Evolutionary conservation across 2,113 vertebrate species (phyloP).

Genomic region (Leptobrachium ailaonicum): DNA sequence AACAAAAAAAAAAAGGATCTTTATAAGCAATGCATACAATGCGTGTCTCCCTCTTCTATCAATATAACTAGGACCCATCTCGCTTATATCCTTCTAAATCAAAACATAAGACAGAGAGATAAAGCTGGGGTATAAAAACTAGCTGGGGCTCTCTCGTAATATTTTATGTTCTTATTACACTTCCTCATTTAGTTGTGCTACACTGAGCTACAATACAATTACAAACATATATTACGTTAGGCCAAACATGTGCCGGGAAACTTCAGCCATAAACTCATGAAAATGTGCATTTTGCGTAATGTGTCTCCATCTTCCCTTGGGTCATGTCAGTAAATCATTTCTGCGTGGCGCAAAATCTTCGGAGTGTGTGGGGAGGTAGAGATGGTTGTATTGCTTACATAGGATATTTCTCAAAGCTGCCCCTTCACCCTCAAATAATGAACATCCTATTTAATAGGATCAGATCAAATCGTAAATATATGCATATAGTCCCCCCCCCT

Average conservation of each 20-base stretch:
- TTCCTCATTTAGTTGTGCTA: slow-evolving; percentile 50
- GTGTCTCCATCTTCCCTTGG: slow-evolving; percentile 38
- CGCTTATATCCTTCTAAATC: slow-evolving; percentile 46
- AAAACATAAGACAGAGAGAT: slow-evolving; percentile 47
- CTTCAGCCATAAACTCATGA: slow-evolving; percentile 36
- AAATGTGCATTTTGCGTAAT: slow-evolving; percentile 39
- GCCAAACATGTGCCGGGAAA: slow-evolving; percentile 36
- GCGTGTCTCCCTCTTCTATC: slow-evolving; percentile 34
- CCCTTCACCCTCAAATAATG: background rate
- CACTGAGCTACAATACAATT: slow-evolving; percentile 47
- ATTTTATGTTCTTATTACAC: slow-evolving; percentile 51
- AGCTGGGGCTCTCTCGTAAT: slow-evolving; percentile 48
- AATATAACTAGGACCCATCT: slow-evolving; percentile 39
- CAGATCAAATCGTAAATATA: background rate
- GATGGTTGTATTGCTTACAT: background rate
- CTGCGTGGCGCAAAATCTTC: slow-evolving; percentile 21
- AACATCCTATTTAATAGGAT: background rate
- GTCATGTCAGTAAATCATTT: slow-evolving; percentile 32
- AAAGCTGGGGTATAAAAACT: slow-evolving; percentile 46
- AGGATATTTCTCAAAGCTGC: background rate
- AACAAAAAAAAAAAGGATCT: background rate
- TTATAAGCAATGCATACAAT: slow-evolving; percentile 27
- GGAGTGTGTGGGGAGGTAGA: background rate
- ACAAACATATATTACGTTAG: slow-evolving; percentile 50
- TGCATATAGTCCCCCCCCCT: background rate